These are phyloP conservation scores for Acyrthosiphon pisum DNA, from an alignment of 1,140 invertebrate species.

Conservation along the genomic window DNA sequence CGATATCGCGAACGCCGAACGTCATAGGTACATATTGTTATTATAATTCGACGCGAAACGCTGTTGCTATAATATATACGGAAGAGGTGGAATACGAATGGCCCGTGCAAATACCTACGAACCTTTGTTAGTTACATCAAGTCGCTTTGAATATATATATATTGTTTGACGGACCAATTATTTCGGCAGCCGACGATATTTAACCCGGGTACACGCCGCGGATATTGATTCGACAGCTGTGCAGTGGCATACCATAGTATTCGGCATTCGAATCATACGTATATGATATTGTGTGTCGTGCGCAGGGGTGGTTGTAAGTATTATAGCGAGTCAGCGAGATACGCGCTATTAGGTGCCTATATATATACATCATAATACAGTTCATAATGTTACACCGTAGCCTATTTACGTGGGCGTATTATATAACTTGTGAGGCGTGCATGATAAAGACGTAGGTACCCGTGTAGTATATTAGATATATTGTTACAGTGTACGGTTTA, in stretches of 20 bases:
- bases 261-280: neutral
- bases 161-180: conserved; percentile 26
- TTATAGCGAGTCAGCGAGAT: neutral
- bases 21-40: neutral
- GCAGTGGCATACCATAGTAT: neutral
- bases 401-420: neutral
- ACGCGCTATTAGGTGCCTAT: neutral
- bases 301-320: neutral
- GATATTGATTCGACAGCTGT: neutral
- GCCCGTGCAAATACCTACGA: neutral
- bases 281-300: neutral
- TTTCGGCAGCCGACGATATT: neutral
- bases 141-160: neutral
- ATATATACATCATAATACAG: too few relatives aligned
- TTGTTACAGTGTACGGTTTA: neutral
- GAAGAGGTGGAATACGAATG: neutral
- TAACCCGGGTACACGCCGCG: neutral
- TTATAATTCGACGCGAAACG: neutral
- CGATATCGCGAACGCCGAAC: neutral
- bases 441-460: neutral
- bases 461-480: too few relatives aligned
- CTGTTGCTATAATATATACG: neutral
- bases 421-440: neutral
- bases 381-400: neutral
- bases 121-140: neutral